Evolutionary conservation across 2,888 invertebrate genomes (phyloP).

Genomic region (Hydriomena furcata): DNA sequence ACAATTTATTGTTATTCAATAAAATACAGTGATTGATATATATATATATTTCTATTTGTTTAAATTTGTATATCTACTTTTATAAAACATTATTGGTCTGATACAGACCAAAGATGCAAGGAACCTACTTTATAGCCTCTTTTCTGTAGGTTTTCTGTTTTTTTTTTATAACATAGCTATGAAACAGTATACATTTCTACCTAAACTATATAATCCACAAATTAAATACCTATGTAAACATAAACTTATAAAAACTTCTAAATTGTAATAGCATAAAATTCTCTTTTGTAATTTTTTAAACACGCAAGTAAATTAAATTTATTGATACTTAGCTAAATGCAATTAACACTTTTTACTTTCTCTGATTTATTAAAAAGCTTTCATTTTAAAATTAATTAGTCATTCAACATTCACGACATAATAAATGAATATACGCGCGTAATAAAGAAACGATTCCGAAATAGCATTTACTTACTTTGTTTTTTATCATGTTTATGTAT

Average conservation of each 20-base stretch:
- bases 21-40: slow-evolving; percentile 37
- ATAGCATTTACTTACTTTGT: not conserved
- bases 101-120: slow-evolving; percentile 68
- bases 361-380: not conserved
- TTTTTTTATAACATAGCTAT: slow-evolving; percentile 1
- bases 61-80: slow-evolving; percentile 24
- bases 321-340: slow-evolving; percentile 16
- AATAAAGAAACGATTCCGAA: not conserved
- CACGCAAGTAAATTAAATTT: not conserved
- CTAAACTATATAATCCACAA: slow-evolving; percentile 10
- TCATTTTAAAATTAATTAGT: not conserved
- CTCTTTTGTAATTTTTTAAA: too few relatives aligned
- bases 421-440: not conserved
- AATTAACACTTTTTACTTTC: too few relatives aligned
- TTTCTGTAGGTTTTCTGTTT: slow-evolving; percentile 42
- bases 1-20: slow-evolving; percentile 46
- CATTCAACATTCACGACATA: not conserved
- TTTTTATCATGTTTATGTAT: too few relatives aligned
- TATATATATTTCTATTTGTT: slow-evolving; percentile 23
- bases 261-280: too few relatives aligned
- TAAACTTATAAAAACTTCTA: slow-evolving; percentile 6
- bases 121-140: slow-evolving; percentile 52
- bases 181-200: slow-evolving; percentile 10
- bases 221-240: slow-evolving; percentile 30
- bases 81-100: slow-evolving; percentile 59